A percentile compares a stretch with the other conserved stretches of the same genome.
Evolutionary conservation across 2,113 vertebrate genomes (phyloP).

Genomic region (Miniopterus natalensis): DNA sequence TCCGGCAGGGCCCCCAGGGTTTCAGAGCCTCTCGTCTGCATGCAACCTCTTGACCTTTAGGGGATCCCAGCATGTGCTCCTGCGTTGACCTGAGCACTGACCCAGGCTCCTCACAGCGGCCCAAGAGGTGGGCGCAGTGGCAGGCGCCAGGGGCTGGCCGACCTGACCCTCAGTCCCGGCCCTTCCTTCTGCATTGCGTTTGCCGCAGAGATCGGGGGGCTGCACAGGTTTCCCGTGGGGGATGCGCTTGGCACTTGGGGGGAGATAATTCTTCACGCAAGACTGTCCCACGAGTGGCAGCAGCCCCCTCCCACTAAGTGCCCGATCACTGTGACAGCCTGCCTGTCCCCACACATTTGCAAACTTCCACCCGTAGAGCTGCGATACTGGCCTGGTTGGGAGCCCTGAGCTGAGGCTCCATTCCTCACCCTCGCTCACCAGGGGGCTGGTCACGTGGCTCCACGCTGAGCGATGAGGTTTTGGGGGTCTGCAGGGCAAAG

Average conservation of each 20-base stretch:
- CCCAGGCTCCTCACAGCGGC: background rate
- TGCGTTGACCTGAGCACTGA: background rate
- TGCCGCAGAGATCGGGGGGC: background rate
- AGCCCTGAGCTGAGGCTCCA: background rate
- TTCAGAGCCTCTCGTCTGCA: background rate
- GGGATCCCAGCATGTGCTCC: too few relatives aligned
- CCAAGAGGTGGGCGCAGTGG: rapidly evolving
- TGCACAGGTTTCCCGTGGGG: background rate
- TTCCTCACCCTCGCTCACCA: background rate
- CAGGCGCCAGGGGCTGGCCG: background rate
- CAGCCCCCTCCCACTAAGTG: background rate
- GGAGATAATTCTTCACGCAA: background rate
- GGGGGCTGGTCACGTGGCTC: background rate
- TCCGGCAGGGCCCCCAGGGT: too few relatives aligned
- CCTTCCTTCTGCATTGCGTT: background rate
- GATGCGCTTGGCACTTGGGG: background rate
- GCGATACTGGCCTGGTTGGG: background rate
- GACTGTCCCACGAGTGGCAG: background rate
- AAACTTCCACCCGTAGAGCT: too few relatives aligned
- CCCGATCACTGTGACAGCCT: background rate
- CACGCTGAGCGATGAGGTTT: background rate
- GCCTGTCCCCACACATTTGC: background rate
- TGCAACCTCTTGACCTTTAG: background rate
- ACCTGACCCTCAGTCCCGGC: background rate
- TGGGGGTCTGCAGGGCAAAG: background rate